Evolutionary conservation across 2,113 vertebrate species (phyloP), one percentile per base, ranked within the genome.

Genomic region (Lasiurus borealis): DNA sequence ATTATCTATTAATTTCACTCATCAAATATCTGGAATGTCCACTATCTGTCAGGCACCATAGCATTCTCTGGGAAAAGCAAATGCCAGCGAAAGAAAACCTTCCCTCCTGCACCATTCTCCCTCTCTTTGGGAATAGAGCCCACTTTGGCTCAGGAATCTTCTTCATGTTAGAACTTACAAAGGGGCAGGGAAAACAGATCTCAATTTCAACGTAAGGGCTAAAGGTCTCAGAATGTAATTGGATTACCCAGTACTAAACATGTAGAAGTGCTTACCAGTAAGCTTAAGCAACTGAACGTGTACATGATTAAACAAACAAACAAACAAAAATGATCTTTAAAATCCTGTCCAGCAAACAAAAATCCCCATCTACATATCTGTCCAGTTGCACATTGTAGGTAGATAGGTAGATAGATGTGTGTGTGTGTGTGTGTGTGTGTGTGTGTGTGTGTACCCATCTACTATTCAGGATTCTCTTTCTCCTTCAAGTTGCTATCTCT

Each of bases 321-420:
- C 40, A 77, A 77, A 75, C 19, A 13, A 64, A 34, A 75, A 44
- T 16, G 21, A 27, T 62, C 71, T 81, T 75, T 40, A 57, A 88
- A 88, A 54, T 72, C 18, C 2, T 6, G 44, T 19, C 29, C 8
- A 54, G 23, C n/a, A 54, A 88, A 85, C 16, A 80, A 48, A 62
- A 75, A 31, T 25, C 6, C 31, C 15, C n/a, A n/a, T 25, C 52
- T 31, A 18, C 23, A 10, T 18, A 19, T 3, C 48, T 13, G 6
- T 18, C 19, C 7, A 25, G 9, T 27, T 4, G 50, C n/a, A 46
- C 13, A 18, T 1, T 1, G 1, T 0, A n/a, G 69, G 31, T 52
- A 14, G 72, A 0, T 8, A 64, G 27, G 10, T 64, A 64, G 3
- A 8, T 46, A 40, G n/a, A n/a, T 14, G 3, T 19, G 23, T 14